Base-by-base conservation (phyloP, 2,113 vertebrate species). In the Oreotrochilus melanogaster region DNA sequence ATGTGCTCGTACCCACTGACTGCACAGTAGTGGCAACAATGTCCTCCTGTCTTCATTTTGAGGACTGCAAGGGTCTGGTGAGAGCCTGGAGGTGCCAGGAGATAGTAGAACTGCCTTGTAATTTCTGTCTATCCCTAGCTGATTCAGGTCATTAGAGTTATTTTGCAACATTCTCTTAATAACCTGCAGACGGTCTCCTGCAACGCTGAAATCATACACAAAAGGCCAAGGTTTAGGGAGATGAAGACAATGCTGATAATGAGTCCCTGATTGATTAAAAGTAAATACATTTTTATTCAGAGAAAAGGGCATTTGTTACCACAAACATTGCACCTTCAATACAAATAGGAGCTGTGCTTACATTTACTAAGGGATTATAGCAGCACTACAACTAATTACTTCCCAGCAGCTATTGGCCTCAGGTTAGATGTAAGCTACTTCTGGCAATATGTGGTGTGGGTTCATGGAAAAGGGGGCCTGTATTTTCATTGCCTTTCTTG, bases 201-300 rank as follows among this genome's bases (percentile, higher is more conserved):
- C 75, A 88, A 42, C 5, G 2, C 62, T 88, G 75, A 94, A 96
- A 91, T 89, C 53, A 81, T 89, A 58, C 75, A 80, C 84, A 93
- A 89, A 97, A 97, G 97, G 93, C 80, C 95, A 95, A 96, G 90
- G 93, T 97, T 96, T 94, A 93, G 96, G 95, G 97, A 98, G 95
- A 96, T 95, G 94, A 98, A 98, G 96, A 96, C 92, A 94, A 94
- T 4, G 18, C 69, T 95, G 93, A 86, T 98, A 98, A 98, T 98
- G 98, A 98, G 97, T 97, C 97, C 98, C 97, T 96, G 95, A 98
- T 94, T 98, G 98, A 98, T 98, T 98, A 98, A 98, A 97, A 98
- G 97, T 97, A 98, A 98, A 98, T 97, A 97, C 95, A 96, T 97
- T 98, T 98, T 97, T 97, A 97, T 96, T 97, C 96, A 95, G 95